Evolutionary conservation across 2,797 vertebrate species (phyloP).

Genomic region (Argya squamiceps): DNA sequence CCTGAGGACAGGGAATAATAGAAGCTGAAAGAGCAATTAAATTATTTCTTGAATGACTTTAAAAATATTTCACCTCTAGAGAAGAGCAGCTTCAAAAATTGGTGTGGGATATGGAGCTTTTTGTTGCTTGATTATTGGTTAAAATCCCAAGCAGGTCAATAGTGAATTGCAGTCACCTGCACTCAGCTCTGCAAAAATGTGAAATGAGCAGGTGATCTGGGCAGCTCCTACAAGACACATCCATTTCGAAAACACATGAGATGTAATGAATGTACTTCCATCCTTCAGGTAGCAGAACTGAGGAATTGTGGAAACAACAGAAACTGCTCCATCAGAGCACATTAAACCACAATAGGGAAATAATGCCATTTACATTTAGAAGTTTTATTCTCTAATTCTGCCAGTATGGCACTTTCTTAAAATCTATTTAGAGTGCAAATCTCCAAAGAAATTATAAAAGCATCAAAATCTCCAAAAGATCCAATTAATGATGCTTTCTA

Average conservation of each 20-base stretch:
- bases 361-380: background rate
- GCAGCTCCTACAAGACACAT: background rate
- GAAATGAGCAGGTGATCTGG: background rate
- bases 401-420: background rate
- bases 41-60: constrained; percentile 48
- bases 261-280: background rate
- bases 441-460: background rate
- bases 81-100: constrained; percentile 13
- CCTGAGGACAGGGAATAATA: constrained; percentile 3
- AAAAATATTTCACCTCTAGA: constrained; percentile 44
- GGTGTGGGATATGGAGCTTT: background rate
- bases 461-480: background rate
- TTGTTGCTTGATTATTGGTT: constrained; percentile 3
- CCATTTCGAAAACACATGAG: background rate
- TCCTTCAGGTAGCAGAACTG: background rate
- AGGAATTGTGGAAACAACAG: background rate
- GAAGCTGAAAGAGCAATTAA: constrained; percentile 37
- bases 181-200: background rate
- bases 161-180: background rate
- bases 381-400: background rate
- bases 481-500: background rate
- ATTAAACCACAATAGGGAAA: background rate
- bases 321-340: background rate
- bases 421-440: background rate
- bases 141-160: background rate